Conservation (phyloP, 2,113 vertebrate genomes). For the Melanostigma gelatinosum region DNA sequence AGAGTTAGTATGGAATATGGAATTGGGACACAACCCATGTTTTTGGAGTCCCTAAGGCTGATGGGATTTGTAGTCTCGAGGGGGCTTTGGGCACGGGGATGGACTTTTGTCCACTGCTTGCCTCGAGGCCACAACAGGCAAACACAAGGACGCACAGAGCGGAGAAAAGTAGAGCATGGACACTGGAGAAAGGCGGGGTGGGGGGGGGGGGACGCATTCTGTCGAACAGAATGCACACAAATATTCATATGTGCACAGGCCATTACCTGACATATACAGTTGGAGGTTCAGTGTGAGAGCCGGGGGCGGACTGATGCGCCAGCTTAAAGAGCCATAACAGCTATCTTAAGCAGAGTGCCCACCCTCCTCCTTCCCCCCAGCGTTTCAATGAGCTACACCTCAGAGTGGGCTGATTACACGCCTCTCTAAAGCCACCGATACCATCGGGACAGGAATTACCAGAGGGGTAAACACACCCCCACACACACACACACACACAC, state of each 20-base stretch:
- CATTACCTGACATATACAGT: conserved; percentile 7
- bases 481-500: conserved; percentile 24
- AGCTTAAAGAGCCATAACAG: conserved; percentile 63
- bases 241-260: conserved; percentile 10
- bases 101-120: conserved; percentile 8
- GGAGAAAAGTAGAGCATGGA: conserved; percentile 67
- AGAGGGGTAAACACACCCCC: conserved; percentile 79
- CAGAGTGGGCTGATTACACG: conserved; percentile 79
- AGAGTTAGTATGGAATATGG: neutral
- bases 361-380: conserved; percentile 47
- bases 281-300: conserved; percentile 2
- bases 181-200: conserved; percentile 41
- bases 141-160: conserved; percentile 18
- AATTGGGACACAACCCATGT: conserved; percentile 12
- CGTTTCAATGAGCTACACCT: conserved; percentile 79
- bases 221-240: conserved; percentile 43
- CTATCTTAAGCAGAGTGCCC: conserved; percentile 53
- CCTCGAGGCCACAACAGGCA: neutral
- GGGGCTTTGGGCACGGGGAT: conserved; percentile 15
- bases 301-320: conserved; percentile 30
- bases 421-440: conserved; percentile 79
- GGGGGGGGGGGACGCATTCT: conserved; percentile 15
- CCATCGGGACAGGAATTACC: conserved; percentile 80
- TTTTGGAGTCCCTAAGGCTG: conserved; percentile 23
- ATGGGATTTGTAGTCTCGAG: conserved; percentile 49